These are phyloP conservation scores for Phrynosoma blainvillii DNA, from an alignment of 2,113 vertebrate species.

Conservation along the genomic window DNA sequence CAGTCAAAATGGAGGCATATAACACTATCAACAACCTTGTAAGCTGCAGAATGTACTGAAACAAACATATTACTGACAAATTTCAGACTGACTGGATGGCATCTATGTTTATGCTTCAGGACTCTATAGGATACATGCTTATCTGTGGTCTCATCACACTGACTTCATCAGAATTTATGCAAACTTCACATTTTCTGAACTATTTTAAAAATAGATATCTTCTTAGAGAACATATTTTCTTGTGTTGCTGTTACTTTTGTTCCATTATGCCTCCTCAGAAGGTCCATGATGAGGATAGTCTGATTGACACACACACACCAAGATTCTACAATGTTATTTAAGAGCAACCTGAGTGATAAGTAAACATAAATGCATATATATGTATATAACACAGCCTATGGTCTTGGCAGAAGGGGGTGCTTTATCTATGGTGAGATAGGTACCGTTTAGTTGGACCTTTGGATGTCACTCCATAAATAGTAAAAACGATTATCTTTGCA, in stretches of 20 bases:
- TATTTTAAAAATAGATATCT: neutral
- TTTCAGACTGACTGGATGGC: neutral
- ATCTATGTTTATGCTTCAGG: neutral
- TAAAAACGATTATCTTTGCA: neutral
- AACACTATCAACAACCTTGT: too few relatives aligned
- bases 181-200: neutral
- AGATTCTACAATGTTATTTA: neutral
- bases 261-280: neutral
- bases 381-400: too few relatives aligned
- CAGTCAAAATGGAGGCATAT: too few relatives aligned
- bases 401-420: too few relatives aligned
- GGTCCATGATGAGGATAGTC: neutral
- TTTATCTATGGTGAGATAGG: neutral
- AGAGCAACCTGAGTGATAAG: neutral
- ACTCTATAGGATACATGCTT: neutral
- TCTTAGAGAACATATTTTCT: neutral
- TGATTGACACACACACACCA: neutral
- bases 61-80: neutral
- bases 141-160: neutral
- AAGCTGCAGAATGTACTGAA: too few relatives aligned
- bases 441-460: too few relatives aligned
- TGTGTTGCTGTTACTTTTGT: neutral
- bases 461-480: neutral
- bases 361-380: neutral
- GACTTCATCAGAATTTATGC: neutral